Percentiles rank a stretch among this genome's conserved stretches.
Conservation (phyloP, 2,888 invertebrate species). For the Folsomia candida region DNA sequence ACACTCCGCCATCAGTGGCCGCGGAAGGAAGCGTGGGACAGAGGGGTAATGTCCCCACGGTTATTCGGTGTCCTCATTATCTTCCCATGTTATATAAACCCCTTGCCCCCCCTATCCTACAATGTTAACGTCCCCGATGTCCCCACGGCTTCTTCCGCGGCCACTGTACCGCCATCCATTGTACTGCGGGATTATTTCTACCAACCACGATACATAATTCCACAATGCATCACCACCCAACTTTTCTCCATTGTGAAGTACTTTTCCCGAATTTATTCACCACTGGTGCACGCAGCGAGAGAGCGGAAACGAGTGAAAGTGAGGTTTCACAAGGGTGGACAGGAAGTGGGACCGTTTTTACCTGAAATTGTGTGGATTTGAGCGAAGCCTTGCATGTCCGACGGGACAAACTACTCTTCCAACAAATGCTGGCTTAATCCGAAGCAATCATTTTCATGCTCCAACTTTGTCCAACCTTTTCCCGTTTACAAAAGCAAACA, state of each 20-base stretch:
- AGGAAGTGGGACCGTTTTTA: slow-evolving; percentile 11
- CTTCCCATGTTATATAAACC: too few relatives aligned
- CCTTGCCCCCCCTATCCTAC: too few relatives aligned
- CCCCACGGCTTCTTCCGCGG: too few relatives aligned
- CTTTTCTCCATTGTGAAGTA: not conserved
- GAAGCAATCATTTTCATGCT: slow-evolving; percentile 3
- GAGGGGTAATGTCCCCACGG: too few relatives aligned
- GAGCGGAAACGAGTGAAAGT: slow-evolving; percentile 12
- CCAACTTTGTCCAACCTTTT: too few relatives aligned
- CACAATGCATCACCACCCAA: not conserved
- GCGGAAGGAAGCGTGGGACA: too few relatives aligned
- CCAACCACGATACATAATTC: too few relatives aligned
- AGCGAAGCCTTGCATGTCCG: slow-evolving; percentile 11
- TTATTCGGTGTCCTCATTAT: too few relatives aligned
- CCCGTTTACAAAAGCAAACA: not conserved
- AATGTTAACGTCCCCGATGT: too few relatives aligned
- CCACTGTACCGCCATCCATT: not conserved
- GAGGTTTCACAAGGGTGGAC: not conserved
- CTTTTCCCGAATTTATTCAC: not conserved
- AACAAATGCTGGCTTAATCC: not conserved
- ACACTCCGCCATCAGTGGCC: too few relatives aligned
- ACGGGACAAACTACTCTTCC: not conserved
- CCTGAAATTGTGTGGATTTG: slow-evolving; percentile 2
- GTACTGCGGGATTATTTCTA: not conserved
- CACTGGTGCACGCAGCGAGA: not conserved